These are phyloP conservation scores for Rhipidura dahli DNA, from an alignment of 2,113 vertebrate genomes.

Conservation along the genomic window DNA sequence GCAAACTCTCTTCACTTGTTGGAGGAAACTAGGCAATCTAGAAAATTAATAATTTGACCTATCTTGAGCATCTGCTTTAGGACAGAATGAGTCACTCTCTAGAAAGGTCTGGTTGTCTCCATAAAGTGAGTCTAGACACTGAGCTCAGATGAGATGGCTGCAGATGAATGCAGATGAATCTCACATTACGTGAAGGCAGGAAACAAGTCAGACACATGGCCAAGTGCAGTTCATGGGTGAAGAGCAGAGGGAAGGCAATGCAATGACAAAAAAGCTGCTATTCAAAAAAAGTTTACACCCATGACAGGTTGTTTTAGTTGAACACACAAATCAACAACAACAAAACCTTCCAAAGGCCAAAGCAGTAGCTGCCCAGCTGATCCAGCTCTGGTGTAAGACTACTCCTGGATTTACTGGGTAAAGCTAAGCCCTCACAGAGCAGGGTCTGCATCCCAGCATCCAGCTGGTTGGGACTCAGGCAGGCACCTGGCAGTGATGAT, in stretches of 20 bases:
- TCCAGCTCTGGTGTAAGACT: not conserved
- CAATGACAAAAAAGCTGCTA: not conserved
- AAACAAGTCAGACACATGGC: slow-evolving; percentile 9
- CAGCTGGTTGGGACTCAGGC: not conserved
- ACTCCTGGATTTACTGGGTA: not conserved
- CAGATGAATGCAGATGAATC: slow-evolving; percentile 33
- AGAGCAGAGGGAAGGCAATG: not conserved
- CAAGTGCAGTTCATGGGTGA: not conserved
- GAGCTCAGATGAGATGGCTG: slow-evolving; percentile 29
- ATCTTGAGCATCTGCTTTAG: not conserved
- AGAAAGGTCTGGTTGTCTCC: slow-evolving; percentile 10
- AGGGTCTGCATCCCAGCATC: accelerated
- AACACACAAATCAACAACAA: not conserved
- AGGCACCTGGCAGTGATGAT: not conserved
- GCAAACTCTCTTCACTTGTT: not conserved
- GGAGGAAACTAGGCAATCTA: not conserved
- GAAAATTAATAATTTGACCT: slow-evolving; percentile 11
- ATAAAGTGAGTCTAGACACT: slow-evolving; percentile 45
- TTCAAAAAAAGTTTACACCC: not conserved
- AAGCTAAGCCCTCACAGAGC: not conserved
- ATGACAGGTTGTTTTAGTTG: not conserved
- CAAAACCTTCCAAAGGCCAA: not conserved
- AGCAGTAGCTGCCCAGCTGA: not conserved
- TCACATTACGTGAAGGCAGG: not conserved
- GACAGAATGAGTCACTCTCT: slow-evolving; percentile 19